Base-by-base conservation (phyloP, 2,113 vertebrate genomes). In the Bothrops jararaca region DNA sequence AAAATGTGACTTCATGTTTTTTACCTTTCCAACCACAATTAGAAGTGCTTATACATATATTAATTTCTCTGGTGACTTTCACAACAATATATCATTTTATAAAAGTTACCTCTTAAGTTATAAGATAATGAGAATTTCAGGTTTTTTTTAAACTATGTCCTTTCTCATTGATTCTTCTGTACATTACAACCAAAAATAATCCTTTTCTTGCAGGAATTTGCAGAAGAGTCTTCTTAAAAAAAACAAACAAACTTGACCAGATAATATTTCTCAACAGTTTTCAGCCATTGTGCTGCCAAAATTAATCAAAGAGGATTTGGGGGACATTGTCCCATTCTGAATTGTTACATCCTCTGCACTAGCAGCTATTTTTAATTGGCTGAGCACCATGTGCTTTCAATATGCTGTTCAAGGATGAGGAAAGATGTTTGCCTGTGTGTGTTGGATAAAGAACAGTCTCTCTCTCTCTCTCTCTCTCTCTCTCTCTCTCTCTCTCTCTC, bases 391-490 rank as follows among this genome's bases (percentile, higher is more conserved):
- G 97, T 96, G 95, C 96, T 96, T 96, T 96, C 93, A 95, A 95
- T 93, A 91, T 93, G 95, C 94, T 94, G 95, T 93, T 95, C 95
- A 96, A 97, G 96, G 95, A 95, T 96, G 95, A 94, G 26, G 96
- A 97, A 97, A 97, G 97, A 93, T 85, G 95, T 95, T 92, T 96
- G 93, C 96, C 96, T 92, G 91, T 95, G 93, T 53, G 13, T 95
- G 95, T 97, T 97, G 95, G 95, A 96, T 96, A 94, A 96, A 96
- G 91, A 93, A 93, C 90, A 95, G 86, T n/a, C 96, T 96, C 64
- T 13, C 92, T 96, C 96, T 94, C 80, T 94, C 96, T 96, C 64
- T 29, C 92, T 96, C 96, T 95, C 80, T 94, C 96, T 96, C 64
- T 13, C 92, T 96, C 96, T 94, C 80, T 94, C 64, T 29, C 92